Evolutionary conservation across 2,888 invertebrate species (phyloP), one percentile per base, ranked within the genome.

Genomic region (Busseola fusca): DNA sequence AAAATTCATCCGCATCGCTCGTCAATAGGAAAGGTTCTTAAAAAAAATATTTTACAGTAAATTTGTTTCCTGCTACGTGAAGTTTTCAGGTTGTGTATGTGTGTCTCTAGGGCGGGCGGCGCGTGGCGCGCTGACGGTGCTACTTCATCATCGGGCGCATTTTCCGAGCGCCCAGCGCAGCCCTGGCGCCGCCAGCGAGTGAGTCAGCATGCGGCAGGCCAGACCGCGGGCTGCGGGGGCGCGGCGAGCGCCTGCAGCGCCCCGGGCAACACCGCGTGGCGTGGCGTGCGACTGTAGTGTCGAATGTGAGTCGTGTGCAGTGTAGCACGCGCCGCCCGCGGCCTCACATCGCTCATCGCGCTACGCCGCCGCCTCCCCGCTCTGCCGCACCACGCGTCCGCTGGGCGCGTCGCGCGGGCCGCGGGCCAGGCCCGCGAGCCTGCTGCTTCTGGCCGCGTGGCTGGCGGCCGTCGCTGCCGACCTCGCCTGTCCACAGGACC

Each of bases 371-470:
- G 93, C 93, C 93, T 92, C 90, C 92, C 93, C 94, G 92, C 94
- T 92, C 91, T 93, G 94, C 94, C 94, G 95, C 95, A 95, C 94
- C 95, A 95, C 95, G 95, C 95, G 95, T 93, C 94, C 94, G 93
- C 95, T 94, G 95, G 95, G 94, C 94, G 95, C 95, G 93, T 89
- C 94, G 95, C 92, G 95, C 95, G 93, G 95, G 95, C 95, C 95
- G 95, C 95, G 95, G 95, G 95, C 95, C 95, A 91, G 95, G 95
- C 95, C 95, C 95, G 95, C 95, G 95, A 93, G 95, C 95, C 95
- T 95, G 95, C 95, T 95, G 92, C 93, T 94, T 93, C 93, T 94
- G 91, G 94, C 93, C 92, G 92, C 93, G 92, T 94, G 94, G 95
- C 94, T 94, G 89, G 94, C 92, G 91, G 94, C 92, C 88, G 92